These are phyloP conservation scores for Trypoxylon attenuatum DNA, from an alignment of 2,888 invertebrate genomes.

Conservation along the genomic window DNA sequence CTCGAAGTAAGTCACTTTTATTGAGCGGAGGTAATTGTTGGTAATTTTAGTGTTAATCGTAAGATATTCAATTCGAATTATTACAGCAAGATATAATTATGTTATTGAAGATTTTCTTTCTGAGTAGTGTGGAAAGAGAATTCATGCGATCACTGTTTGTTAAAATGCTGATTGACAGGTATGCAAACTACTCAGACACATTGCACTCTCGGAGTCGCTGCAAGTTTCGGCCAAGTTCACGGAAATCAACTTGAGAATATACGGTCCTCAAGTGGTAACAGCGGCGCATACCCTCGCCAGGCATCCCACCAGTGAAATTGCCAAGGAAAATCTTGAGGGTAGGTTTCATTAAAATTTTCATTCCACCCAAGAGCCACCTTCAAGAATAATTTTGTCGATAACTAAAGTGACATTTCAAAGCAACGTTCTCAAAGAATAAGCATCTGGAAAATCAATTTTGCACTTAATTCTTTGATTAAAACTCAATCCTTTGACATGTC, in stretches of 20 bases:
- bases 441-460: no score
- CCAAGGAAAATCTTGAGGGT: conserved; percentile 95
- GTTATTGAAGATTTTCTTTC: no score
- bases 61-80: not conserved
- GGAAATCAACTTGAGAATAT: conserved; percentile 94
- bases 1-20: conserved; percentile 86
- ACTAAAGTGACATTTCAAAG: no score
- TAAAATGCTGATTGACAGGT: conserved; percentile 78
- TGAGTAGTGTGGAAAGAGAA: no score
- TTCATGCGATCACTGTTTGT: not conserved
- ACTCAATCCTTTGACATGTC: no score
- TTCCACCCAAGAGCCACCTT: not conserved
- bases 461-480: no score
- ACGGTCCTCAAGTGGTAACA: conserved; percentile 95
- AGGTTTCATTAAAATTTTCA: conserved; percentile 25
- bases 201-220: conserved; percentile 94
- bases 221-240: conserved; percentile 98
- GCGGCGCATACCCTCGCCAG: conserved; percentile 94
- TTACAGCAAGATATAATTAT: no score
- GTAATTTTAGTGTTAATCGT: no score
- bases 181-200: conserved; percentile 96
- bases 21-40: no score
- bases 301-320: conserved; percentile 95
- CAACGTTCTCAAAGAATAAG: no score
- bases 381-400: not conserved